Base-by-base conservation (phyloP, 2,113 vertebrate species). In the Bufo gargarizans region DNA sequence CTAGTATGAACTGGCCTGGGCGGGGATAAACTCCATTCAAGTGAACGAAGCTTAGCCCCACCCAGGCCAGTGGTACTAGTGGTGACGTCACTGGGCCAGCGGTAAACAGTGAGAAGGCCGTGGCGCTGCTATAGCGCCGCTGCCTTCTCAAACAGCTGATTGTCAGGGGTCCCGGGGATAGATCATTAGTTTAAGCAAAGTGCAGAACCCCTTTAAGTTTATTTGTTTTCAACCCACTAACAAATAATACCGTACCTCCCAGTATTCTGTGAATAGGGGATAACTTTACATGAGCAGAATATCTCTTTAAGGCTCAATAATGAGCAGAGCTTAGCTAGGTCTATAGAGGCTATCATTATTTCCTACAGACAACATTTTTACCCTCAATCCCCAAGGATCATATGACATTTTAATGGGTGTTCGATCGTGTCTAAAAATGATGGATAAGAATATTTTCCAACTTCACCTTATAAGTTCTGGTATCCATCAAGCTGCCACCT, bases 381-480 rank as follows among this genome's bases (percentile, higher is more conserved):
- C 61, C 63, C 49, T 14, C 11, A 83, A 13, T 83, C 81, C 20
- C 20, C 43, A 49, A 82, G 45, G 80, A 82, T 69, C 61, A 83
- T 53, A 53, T 69, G 81, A 83, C 47, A 50, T 53, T 69, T 83
- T 83, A 83, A 69, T 69, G 67, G 81, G 61, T 69, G 20, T 83
- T 69, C 81, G 47, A 83, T 83, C 49, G 47, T 83, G 81, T 83
- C 81, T 9, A 17, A 19, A 12, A 65, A 67, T 69, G 81, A 83
- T 83, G 81, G 81, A 83, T 83, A 83, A n/a, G 81, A 83, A 82
- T 69, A 45, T 83, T 83, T 83, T 83, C 81, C 81, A 67, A 83
- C 69, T 67, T 83, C 81, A 83, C 45, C 81, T 83, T 20, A 83
- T 69, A 83, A 65, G 43, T 67, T 83, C 63, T 67, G 13, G 61